Evolutionary conservation across 2,888 invertebrate species (phyloP), one percentile per base, ranked within the genome.

Genomic region (Drosophila setosimentum): DNA sequence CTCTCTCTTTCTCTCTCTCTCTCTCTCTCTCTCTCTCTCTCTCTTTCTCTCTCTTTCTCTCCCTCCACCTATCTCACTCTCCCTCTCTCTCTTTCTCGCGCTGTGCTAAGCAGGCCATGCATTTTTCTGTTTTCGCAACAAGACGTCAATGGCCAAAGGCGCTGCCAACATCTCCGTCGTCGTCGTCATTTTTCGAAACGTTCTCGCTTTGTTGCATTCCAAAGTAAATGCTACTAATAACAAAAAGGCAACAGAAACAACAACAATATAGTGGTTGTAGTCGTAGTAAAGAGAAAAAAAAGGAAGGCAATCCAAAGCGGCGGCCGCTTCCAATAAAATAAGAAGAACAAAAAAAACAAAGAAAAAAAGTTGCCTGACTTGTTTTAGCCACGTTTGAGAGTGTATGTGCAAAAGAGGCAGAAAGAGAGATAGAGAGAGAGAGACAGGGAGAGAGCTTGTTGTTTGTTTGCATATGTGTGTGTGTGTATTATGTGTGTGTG

Each of bases 301-400:
- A 89, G 68, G 88, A 85, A 84, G 89, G 89, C 83, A 85, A 89
- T 77, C 83, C 81, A 73, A 89, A 74, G 76, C 89, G 80, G 85
- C 87, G 80, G 69, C 86, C 87, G 78, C 70, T 77, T 76, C 64
- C 82, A 87, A 89, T 88, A 89, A 85, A 81, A 84, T 87, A 83
- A 85, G 75, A 73, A 87, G 88, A 88, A n/a, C n/a, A n/a, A 88
- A 83, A 76, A 71, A 76, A 88, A 89, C 91, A 91, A 91, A 83
- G 75, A 70, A 76, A 88, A 90, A 91, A 91, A 91, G 91, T 90
- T 84, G 91, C 79, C 82, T 90, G 92, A 91, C 91, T 91, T 87
- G 91, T 91, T 91, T 91, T 72, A 82, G 73, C 80, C 78, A 68
- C 72, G 58, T 60, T 24, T 50, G 57, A 59, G 65, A 35, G 33